A percentile compares a stretch with the other conserved stretches of the same genome.
These are phyloP conservation scores for Trichopria drosophilae DNA, from an alignment of 2,888 invertebrate species.

Conservation along the genomic window DNA sequence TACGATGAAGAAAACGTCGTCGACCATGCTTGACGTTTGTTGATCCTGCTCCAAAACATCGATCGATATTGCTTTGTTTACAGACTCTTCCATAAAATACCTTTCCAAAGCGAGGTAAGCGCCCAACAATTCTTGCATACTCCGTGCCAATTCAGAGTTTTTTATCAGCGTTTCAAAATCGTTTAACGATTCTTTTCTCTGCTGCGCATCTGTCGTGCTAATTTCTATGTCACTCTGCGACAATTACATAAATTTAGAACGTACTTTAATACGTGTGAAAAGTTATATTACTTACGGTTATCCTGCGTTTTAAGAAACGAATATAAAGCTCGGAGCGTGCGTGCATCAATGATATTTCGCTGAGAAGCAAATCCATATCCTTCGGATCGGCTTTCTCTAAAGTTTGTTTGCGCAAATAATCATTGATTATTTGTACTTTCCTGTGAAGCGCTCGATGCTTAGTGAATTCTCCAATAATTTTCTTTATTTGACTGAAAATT, in stretches of 20 bases:
- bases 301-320: conserved; percentile 78
- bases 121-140: conserved; percentile 81
- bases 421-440: conserved; percentile 68
- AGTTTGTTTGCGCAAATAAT: conserved; percentile 60
- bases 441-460: conserved; percentile 68
- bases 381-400: conserved; percentile 74
- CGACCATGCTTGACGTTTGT: conserved; percentile 88
- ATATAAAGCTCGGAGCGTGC: conserved; percentile 88
- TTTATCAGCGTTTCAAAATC: conserved; percentile 70
- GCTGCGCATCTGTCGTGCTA: conserved; percentile 61
- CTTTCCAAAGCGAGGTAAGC: conserved; percentile 90
- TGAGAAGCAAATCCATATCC: conserved; percentile 82
- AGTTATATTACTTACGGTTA: conserved; percentile 63
- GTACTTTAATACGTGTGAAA: background rate
- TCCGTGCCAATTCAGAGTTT: conserved; percentile 73
- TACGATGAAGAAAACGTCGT: conserved; percentile 96
- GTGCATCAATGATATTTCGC: conserved; percentile 90
- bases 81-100: conserved; percentile 93
- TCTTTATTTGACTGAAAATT: conserved; percentile 58
- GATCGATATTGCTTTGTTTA: conserved; percentile 85
- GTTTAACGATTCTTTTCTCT: conserved; percentile 58
- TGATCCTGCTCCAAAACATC: conserved; percentile 74
- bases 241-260: conserved; percentile 18
- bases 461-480: conserved; percentile 73
- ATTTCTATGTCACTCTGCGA: conserved; percentile 67